phyloP scores from a whole-genome alignment of 2,113 vertebrate species.

The Bubo blakistoni region DNA sequence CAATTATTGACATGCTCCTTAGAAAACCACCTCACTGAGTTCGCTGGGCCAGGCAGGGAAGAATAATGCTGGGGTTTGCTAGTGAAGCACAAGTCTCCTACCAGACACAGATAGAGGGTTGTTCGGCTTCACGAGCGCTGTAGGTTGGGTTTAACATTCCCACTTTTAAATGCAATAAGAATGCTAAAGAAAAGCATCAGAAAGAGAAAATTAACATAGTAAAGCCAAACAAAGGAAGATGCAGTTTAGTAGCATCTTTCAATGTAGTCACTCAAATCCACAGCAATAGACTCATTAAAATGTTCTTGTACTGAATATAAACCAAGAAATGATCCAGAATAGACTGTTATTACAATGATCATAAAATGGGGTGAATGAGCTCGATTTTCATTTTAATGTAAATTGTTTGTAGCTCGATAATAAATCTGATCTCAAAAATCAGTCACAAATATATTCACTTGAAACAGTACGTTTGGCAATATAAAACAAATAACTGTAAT shows the following conservation, averaged over 20 bases:
- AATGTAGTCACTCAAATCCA: not conserved
- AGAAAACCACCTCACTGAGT: not conserved
- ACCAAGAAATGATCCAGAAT: not conserved
- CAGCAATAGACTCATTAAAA: not conserved
- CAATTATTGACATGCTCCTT: not conserved
- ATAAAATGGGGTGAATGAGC: not conserved
- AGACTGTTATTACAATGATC: not conserved
- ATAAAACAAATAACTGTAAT: not conserved
- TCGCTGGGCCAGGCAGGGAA: accelerated
- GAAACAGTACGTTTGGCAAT: not conserved
- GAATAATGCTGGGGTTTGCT: not conserved
- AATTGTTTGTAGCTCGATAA: not conserved
- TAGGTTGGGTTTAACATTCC: accelerated
- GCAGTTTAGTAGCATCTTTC: not conserved
- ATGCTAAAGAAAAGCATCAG: not conserved
- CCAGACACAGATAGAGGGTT: accelerated
- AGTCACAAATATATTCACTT: not conserved
- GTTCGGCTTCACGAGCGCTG: accelerated
- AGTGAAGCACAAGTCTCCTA: accelerated
- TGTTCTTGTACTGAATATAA: not conserved
- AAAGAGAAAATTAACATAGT: no score
- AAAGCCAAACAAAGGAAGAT: not conserved
- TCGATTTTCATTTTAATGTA: not conserved
- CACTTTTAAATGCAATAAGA: accelerated
- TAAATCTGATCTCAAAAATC: not conserved